Percentiles rank a stretch among this genome's conserved stretches.
Conservation (phyloP, 2,113 vertebrate species). For the Chamaetylas fuelleborni region DNA sequence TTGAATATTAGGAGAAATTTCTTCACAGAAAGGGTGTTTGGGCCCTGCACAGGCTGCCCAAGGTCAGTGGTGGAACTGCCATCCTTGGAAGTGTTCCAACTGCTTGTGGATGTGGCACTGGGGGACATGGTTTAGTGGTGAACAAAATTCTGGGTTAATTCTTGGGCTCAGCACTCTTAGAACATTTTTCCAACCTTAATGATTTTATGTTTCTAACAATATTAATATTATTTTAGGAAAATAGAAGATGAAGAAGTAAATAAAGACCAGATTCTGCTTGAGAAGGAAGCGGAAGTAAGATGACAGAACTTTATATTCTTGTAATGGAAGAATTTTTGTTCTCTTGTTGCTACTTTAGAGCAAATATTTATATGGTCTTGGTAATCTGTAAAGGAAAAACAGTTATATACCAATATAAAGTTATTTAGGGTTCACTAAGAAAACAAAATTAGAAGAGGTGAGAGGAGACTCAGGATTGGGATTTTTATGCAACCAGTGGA, state of each 20-base stretch:
- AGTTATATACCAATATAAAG: not conserved
- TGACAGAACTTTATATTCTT: not conserved
- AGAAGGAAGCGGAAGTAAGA: slow-evolving; percentile 97
- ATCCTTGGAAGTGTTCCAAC: not conserved
- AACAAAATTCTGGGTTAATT: not conserved
- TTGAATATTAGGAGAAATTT: not conserved
- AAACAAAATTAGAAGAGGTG: not conserved
- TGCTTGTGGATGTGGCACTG: not conserved
- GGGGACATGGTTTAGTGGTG: not conserved
- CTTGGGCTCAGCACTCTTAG: not conserved
- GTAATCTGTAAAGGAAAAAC: not conserved
- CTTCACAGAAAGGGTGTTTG: not conserved
- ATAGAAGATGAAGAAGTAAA: slow-evolving; percentile 93
- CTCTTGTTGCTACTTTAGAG: not conserved
- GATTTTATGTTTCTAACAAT: not conserved
- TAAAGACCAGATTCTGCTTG: slow-evolving; percentile 95
- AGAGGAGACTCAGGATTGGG: not conserved
- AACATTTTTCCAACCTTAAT: not conserved
- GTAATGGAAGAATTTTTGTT: not conserved
- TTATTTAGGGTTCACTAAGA: not conserved
- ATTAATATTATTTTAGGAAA: slow-evolving; percentile 75
- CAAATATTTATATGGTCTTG: not conserved
- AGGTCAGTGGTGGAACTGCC: not conserved
- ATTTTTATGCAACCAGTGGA: not conserved
- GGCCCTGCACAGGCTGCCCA: not conserved